These are phyloP conservation scores for Polyommatus iphigenia DNA, from an alignment of 2,888 invertebrate species.

Conservation along the genomic window DNA sequence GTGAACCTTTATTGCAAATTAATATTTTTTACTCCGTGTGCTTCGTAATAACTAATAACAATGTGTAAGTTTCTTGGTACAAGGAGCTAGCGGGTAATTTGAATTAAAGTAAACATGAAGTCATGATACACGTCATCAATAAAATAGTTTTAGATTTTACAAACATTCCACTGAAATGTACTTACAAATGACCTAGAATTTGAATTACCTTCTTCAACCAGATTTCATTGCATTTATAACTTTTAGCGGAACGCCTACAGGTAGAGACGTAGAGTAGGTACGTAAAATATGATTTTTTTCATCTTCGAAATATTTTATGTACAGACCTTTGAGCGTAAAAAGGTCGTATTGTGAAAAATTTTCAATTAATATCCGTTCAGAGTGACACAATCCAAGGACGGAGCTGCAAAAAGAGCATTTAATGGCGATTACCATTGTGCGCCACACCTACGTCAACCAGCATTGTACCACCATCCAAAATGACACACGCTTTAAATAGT, in stretches of 20 bases:
- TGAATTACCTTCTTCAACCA: background rate
- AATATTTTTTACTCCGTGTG: background rate
- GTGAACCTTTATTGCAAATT: background rate
- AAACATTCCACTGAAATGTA: background rate
- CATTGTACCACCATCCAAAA: slow-evolving; percentile 51
- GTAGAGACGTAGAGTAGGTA: background rate
- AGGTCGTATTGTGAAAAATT: background rate
- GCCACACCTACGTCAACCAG: slow-evolving; percentile 68
- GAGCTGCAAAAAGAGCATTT: slow-evolving; percentile 70
- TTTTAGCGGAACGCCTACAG: background rate
- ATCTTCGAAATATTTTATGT: background rate
- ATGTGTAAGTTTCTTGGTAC: background rate
- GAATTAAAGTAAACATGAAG: background rate
- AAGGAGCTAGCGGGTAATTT: background rate
- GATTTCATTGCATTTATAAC: background rate
- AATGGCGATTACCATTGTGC: slow-evolving; percentile 70
- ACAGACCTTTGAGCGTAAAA: background rate
- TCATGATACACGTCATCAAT: too few species aligned
- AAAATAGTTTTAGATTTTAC: background rate
- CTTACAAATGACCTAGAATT: background rate
- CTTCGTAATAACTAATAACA: background rate
- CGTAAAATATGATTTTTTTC: background rate
- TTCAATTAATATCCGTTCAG: slow-evolving; percentile 42
- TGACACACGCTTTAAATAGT: slow-evolving; percentile 36
- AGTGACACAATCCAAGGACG: slow-evolving; percentile 58